Evolutionary conservation across 2,888 invertebrate genomes (phyloP).

Genomic region (Drosophila mimica): DNA sequence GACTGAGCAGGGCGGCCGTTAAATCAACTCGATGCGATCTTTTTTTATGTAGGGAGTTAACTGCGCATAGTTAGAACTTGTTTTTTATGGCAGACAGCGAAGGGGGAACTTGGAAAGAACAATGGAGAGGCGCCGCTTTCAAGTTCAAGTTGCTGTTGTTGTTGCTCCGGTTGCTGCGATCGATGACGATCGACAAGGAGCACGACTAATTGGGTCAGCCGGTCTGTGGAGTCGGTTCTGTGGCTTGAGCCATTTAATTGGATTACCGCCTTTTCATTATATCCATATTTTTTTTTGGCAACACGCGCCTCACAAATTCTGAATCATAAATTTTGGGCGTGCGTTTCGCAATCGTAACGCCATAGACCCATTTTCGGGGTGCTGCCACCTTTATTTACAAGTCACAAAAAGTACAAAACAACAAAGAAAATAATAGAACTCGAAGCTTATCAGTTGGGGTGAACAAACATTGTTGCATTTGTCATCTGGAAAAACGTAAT

Average conservation of each 20-base stretch:
- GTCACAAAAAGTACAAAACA: slow-evolving; percentile 9
- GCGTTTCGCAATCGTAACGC: slow-evolving; percentile 41
- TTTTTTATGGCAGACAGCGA: slow-evolving; percentile 51
- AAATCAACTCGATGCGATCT: slow-evolving; percentile 78
- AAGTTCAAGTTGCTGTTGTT: slow-evolving; percentile 64
- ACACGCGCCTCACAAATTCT: slow-evolving; percentile 53
- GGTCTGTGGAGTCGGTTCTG: slow-evolving; percentile 41
- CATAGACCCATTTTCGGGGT: slow-evolving; percentile 38
- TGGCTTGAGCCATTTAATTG: slow-evolving; percentile 76
- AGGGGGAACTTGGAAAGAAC: slow-evolving; percentile 46
- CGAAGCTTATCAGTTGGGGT: slow-evolving; percentile 61
- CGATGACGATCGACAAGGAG: slow-evolving; percentile 61
- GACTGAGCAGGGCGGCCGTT: slow-evolving; percentile 72
- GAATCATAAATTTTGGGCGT: slow-evolving; percentile 44
- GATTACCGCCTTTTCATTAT: slow-evolving; percentile 83
- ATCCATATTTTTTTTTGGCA: slow-evolving; percentile 43
- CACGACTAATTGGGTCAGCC: slow-evolving; percentile 82
- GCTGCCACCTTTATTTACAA: slow-evolving; percentile 50
- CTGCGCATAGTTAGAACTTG: slow-evolving; percentile 70
- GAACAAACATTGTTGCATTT: slow-evolving; percentile 56
- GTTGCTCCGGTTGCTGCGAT: slow-evolving; percentile 5
- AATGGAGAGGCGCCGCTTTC: slow-evolving; percentile 80
- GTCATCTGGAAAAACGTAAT: slow-evolving; percentile 45
- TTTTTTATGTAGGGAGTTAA: slow-evolving; percentile 68
- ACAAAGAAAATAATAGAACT: slow-evolving; percentile 33